phyloP scores from a whole-genome alignment of 2,113 vertebrate genomes.

The Crotalus tigris region DNA sequence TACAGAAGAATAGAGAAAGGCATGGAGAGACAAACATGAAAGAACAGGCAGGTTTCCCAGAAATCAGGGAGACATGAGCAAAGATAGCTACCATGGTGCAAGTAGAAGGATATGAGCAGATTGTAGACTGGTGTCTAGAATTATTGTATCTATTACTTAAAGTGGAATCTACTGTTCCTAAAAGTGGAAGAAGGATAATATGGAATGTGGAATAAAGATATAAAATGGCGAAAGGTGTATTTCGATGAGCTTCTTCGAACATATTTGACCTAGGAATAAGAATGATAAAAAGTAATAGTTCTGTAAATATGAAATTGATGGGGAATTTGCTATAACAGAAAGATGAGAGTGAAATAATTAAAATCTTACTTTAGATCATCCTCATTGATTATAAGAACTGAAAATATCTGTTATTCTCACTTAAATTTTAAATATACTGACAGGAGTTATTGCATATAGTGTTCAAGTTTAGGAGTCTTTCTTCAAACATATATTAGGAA shows the following conservation, averaged over 20 bases:
- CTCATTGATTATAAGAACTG: background rate
- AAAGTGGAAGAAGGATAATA: background rate
- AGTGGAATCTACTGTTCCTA: background rate
- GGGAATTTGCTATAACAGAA: background rate
- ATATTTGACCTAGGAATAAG: background rate
- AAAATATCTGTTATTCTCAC: background rate
- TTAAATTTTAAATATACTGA: background rate
- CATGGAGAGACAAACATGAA: background rate
- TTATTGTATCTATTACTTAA: background rate
- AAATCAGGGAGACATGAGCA: background rate
- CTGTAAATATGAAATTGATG: background rate
- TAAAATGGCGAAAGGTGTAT: background rate
- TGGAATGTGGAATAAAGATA: background rate
- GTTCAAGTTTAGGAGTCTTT: constrained; percentile 43
- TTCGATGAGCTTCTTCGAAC: background rate
- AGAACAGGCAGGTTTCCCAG: background rate
- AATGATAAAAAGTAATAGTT: background rate
- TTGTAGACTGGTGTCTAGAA: background rate
- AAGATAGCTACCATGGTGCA: background rate
- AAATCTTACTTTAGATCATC: background rate
- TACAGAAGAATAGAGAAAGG: background rate
- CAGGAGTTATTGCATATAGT: background rate
- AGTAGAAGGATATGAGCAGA: background rate
- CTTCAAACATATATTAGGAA: constrained; percentile 57
- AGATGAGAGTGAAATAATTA: background rate